These are phyloP conservation scores for Notothenia coriiceps DNA, from an alignment of 2,113 vertebrate genomes.

Conservation along the genomic window DNA sequence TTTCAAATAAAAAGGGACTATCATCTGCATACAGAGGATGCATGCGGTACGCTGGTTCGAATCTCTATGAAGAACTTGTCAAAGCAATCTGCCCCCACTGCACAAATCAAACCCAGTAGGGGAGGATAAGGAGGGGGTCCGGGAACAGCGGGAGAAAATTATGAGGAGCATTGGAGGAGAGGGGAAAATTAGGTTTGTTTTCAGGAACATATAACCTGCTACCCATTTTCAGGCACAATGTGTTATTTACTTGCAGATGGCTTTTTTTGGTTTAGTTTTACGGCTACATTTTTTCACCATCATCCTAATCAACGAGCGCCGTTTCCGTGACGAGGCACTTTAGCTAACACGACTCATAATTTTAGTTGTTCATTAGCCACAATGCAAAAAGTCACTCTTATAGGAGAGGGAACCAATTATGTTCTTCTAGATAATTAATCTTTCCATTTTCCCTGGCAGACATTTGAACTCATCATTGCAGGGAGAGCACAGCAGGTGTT, in stretches of 20 bases:
- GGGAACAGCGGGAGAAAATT: slow-evolving; percentile 9
- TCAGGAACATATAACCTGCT: slow-evolving; percentile 28
- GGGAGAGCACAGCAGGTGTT: not conserved
- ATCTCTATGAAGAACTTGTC: slow-evolving; percentile 51
- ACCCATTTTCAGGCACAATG: slow-evolving; percentile 12
- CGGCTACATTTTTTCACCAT: not conserved
- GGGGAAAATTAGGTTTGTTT: slow-evolving; percentile 36
- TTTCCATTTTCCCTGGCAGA: not conserved
- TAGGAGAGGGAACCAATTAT: not conserved
- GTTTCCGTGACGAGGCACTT: not conserved
- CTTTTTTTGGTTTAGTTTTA: not conserved
- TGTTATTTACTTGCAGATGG: slow-evolving; percentile 35
- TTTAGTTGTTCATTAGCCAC: not conserved
- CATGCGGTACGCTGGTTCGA: slow-evolving; percentile 29
- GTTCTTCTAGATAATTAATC: not conserved
- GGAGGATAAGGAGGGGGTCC: slow-evolving; percentile 24
- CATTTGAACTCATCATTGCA: not conserved
- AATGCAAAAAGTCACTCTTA: not conserved
- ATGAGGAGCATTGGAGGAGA: slow-evolving; percentile 8
- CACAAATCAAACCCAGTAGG: slow-evolving; percentile 58
- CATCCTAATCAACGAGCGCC: slow-evolving; percentile 17
- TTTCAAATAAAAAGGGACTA: not conserved
- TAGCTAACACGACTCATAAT: not conserved
- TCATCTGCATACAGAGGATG: slow-evolving; percentile 7
- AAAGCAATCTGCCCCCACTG: slow-evolving; percentile 44